Evolutionary conservation across 1,140 invertebrate species (phyloP).

Genomic region (Leptinotarsa undecemlineata): DNA sequence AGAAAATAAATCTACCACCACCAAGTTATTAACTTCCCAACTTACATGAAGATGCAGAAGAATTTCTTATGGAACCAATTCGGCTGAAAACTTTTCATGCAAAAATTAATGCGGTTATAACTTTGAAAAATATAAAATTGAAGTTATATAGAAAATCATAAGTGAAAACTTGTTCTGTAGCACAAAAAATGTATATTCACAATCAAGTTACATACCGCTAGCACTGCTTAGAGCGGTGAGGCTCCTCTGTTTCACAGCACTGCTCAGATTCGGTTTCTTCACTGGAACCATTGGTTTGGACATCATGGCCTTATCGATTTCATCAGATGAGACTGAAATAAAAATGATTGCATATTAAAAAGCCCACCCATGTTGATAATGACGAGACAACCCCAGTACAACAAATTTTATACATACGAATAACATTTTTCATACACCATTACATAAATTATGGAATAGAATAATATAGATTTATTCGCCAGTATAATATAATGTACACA

Average conservation of each 20-base stretch:
- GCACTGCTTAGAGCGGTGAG: slow-evolving; percentile 14
- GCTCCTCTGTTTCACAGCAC: slow-evolving; percentile 44
- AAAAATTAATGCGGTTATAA: slow-evolving; percentile 31
- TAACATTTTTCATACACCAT: too few relatives aligned
- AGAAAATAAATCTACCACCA: slow-evolving; percentile 5
- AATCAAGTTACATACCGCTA: slow-evolving; percentile 26
- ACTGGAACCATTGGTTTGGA: slow-evolving; percentile 50
- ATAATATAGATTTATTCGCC: too few relatives aligned
- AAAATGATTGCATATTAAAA: not conserved
- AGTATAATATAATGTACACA: too few relatives aligned
- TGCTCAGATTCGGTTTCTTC: slow-evolving; percentile 50
- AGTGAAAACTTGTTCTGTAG: not conserved
- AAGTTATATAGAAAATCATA: slow-evolving; percentile 9
- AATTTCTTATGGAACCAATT: slow-evolving; percentile 51
- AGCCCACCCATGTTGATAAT: too few relatives aligned
- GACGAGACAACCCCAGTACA: too few relatives aligned
- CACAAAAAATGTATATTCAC: slow-evolving; percentile 14
- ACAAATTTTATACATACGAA: too few relatives aligned
- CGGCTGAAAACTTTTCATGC: slow-evolving; percentile 49
- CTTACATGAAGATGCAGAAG: slow-evolving; percentile 44
- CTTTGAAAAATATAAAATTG: slow-evolving; percentile 31
- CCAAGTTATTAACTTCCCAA: slow-evolving; percentile 29
- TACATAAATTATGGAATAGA: too few relatives aligned
- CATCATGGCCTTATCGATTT: slow-evolving; percentile 52
- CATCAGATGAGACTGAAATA: slow-evolving; percentile 44